These are phyloP conservation scores for Pagetopsis macropterus DNA, from an alignment of 2,797 vertebrate species.

Conservation along the genomic window DNA sequence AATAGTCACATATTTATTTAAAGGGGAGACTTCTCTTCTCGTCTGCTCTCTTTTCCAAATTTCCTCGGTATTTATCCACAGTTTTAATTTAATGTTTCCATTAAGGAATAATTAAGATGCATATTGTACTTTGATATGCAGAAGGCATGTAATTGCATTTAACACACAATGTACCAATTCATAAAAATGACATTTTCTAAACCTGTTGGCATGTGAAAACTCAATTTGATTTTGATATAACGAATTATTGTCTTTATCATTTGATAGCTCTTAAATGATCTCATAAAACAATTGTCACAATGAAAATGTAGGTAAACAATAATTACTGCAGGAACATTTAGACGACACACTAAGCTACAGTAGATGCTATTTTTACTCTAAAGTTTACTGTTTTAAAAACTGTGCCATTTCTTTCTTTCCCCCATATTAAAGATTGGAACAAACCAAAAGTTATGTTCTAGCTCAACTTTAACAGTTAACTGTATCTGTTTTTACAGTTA, in stretches of 20 bases:
- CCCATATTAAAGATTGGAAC: slow-evolving; percentile 16
- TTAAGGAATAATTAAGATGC: slow-evolving; percentile 68
- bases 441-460: slow-evolving; percentile 18
- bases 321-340: slow-evolving; percentile 14
- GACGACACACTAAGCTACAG: slow-evolving; percentile 14
- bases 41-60: slow-evolving; percentile 70
- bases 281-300: slow-evolving; percentile 28
- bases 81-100: slow-evolving; percentile 65
- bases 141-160: slow-evolving; percentile 84
- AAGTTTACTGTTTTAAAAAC: slow-evolving; percentile 25
- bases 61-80: slow-evolving; percentile 59
- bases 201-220: slow-evolving; percentile 52
- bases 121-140: slow-evolving; percentile 81
- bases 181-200: slow-evolving; percentile 34
- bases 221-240: slow-evolving; percentile 44
- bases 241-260: slow-evolving; percentile 44
- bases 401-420: slow-evolving; percentile 23
- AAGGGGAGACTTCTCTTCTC: slow-evolving; percentile 69
- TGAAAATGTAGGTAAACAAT: slow-evolving; percentile 25
- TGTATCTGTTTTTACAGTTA: slow-evolving; percentile 26
- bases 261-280: slow-evolving; percentile 34
- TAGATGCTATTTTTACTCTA: not conserved
- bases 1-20: slow-evolving; percentile 73
- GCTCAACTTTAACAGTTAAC: not conserved
- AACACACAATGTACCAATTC: slow-evolving; percentile 66